Base-by-base conservation (phyloP, 2,888 invertebrate species). In the Chloromyia formosa region DNA sequence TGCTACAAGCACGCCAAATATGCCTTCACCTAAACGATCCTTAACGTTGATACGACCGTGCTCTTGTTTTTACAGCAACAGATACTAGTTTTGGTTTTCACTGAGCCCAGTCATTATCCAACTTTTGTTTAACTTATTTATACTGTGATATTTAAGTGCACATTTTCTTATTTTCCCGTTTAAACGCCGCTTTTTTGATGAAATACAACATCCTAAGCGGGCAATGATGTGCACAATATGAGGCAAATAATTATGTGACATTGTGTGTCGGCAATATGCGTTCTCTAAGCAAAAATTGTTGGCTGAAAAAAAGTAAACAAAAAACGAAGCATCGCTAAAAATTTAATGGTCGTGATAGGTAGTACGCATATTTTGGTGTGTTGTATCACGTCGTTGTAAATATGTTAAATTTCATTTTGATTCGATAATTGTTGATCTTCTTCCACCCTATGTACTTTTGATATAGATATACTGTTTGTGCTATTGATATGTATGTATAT, bases 111-210 rank as follows among this genome's bases (percentile, higher is more conserved):
- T 16, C 22, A 22, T 49, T 66, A 66, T 45, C 22, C 49, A 49
- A n/a, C 49, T 49, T 49, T 2, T 27, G 42, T 18, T 56, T 56
- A 20, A 22, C 20, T 56, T 40, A 35, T 71, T 71, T 20, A 18
- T 58, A 56, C 71, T 71, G 71, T 71, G 71, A 71, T 71, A 71
- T 71, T 40, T 58, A 56, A 56, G 71, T 66, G 22, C 66, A 45
- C 35, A 42, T n/a, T 42, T 66, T 66, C 42, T 22, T 20, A 20
- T n/a, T 58, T 35, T 58, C n/a, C 20, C 22, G 7, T 27, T 22
- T 60, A 35, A 7, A 4, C 27, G 3, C 27, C 27, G 27, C 27
- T 60, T 60, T 7, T 60, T 60, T 60, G n/a, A 49, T 49, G 49
- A 49, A 49, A 60, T 20, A 9, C 49, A n/a, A 7, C 49, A 49